phyloP scores from a whole-genome alignment of 2,797 vertebrate genomes.

The Notolabrus celidotus region DNA sequence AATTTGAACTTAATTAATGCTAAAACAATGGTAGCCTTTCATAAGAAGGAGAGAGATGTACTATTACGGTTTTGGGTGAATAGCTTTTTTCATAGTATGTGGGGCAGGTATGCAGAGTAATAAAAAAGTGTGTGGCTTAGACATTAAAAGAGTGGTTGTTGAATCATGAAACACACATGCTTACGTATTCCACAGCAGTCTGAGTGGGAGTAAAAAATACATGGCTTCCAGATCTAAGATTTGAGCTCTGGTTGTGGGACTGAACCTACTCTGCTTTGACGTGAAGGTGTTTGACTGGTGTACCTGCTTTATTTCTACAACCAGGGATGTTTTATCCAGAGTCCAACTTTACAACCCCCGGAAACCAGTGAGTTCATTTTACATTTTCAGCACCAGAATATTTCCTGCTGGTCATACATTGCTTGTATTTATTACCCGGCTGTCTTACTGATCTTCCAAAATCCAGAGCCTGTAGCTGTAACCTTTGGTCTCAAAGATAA shows the following conservation, averaged over 20 bases:
- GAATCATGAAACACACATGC: slow-evolving; percentile 15
- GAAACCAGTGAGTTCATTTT: background rate
- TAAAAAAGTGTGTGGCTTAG: background rate
- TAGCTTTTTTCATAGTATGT: background rate
- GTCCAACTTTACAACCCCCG: background rate
- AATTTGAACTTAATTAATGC: background rate
- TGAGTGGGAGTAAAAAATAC: slow-evolving; percentile 32
- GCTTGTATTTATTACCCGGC: too few relatives aligned
- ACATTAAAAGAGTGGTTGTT: background rate
- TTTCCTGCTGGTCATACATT: too few relatives aligned
- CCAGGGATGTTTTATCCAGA: background rate
- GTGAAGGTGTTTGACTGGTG: background rate
- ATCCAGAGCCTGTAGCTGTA: too few relatives aligned
- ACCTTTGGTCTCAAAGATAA: too few relatives aligned
- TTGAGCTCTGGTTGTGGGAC: background rate
- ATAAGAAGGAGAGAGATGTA: background rate
- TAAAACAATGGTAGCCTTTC: background rate
- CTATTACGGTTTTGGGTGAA: background rate
- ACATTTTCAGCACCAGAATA: too few relatives aligned
- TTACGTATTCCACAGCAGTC: slow-evolving; percentile 20
- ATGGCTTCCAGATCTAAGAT: slow-evolving; percentile 25
- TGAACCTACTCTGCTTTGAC: slow-evolving; percentile 18
- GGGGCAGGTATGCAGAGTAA: background rate
- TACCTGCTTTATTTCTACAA: background rate
- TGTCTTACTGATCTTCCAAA: too few relatives aligned